Evolutionary conservation across 2,113 vertebrate species (phyloP), one percentile per base, ranked within the genome.

Genomic region (Spea bombifrons): DNA sequence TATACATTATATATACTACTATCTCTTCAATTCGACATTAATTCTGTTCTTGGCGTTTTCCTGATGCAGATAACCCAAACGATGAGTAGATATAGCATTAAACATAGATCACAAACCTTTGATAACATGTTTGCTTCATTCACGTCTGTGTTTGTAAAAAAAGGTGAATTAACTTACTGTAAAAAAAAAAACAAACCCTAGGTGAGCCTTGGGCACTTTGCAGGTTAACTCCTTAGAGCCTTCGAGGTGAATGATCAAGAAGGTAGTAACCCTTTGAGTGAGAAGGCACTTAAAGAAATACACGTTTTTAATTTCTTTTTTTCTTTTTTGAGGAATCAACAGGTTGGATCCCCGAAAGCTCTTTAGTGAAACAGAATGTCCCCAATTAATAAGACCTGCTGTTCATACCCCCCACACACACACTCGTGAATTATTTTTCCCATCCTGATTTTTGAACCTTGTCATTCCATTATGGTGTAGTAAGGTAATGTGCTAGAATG

Each of bases 401-500:
- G 47, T 17, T 65, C 48, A 52, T 75, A 16, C 46, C n/a, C 45
- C 44, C 12, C 47, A 46, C 15, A 10, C 7, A 8, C 43, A 45
- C 13, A 46, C n/a, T 12, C 30, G 30, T 30, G 30, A 30, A 59
- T 13, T 66, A 48, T 75, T 53, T 75, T 55, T 9, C 10, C 30
- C 48, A 45, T 12, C 8, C 45, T 75, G 74, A 75, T 75, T 75
- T 65, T 10, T 75, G 49, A 48, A 46, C 74, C 47, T 43, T 53
- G 48, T 55, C 48, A 50, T 12, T 17, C 16, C 46, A 63, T 74
- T 8, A 17, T 74, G 17, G 57, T 59, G 61, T 16, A 2, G 16
- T 0, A 46, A 17, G 46, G 53, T 65, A 53, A n/a, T 49, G 4
- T 15, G 16, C 55, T 3, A 59, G 55, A 52, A 52, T 6, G 50